phyloP scores from a whole-genome alignment of 2,888 invertebrate genomes.

The Nowickia ferox region DNA sequence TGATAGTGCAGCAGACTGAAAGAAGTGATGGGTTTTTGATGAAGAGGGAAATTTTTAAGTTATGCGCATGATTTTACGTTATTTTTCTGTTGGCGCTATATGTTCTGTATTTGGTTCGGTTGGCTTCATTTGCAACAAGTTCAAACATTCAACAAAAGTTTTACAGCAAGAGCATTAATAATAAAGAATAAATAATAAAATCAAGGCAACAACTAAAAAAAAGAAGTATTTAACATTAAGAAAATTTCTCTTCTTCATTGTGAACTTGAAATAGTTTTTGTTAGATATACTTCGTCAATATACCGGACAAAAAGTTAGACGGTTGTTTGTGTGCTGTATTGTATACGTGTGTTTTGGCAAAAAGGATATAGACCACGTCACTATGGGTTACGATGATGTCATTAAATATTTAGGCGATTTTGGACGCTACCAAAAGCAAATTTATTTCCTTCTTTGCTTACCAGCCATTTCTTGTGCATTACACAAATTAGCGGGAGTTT shows the following conservation, averaged over 20 bases:
- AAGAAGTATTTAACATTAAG: conserved; percentile 14
- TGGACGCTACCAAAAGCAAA: conserved; percentile 88
- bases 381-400: conserved; percentile 90
- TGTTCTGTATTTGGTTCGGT: conserved; percentile 23
- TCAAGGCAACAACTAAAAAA: conserved; percentile 21
- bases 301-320: background rate
- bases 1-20: background rate
- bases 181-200: conserved; percentile 26
- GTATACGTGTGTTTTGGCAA: conserved; percentile 50
- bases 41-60: conserved; percentile 18
- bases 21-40: background rate
- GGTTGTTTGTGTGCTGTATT: conserved; percentile 12
- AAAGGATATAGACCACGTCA: conserved; percentile 54
- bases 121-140: conserved; percentile 65
- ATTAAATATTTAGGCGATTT: conserved; percentile 88
- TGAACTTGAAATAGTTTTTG: conserved; percentile 50
- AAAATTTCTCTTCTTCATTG: conserved; percentile 46
- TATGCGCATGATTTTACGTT: conserved; percentile 63
- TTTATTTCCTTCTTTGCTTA: conserved; percentile 88
- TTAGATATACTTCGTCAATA: background rate
- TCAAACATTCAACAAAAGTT: conserved; percentile 57
- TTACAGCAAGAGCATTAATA: conserved; percentile 12
- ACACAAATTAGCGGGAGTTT: conserved; percentile 89
- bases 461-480: conserved; percentile 89
- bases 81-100: conserved; percentile 16